Percentiles rank a stretch among this genome's conserved stretches.
Conservation (phyloP, 2,797 vertebrate genomes). For the Dromococcyx pavoninus region DNA sequence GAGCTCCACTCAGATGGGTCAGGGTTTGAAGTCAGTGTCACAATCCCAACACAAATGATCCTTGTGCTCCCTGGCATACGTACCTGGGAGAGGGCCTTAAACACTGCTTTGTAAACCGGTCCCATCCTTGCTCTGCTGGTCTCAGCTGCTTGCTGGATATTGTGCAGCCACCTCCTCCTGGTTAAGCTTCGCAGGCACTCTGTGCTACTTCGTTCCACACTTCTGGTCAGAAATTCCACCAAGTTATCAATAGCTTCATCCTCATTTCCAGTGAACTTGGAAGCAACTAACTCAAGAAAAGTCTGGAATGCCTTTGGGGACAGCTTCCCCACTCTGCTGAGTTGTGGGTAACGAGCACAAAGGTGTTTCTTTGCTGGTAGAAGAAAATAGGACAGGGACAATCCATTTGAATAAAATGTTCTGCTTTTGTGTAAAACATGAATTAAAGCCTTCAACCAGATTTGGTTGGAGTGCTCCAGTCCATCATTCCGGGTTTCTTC, state of each 20-base stretch:
- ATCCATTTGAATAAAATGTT: background rate
- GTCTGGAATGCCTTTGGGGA: conserved; percentile 69
- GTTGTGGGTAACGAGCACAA: conserved; percentile 42
- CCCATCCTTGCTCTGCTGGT: conserved; percentile 62
- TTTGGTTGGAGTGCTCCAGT: background rate
- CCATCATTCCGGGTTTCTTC: background rate
- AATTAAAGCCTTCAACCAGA: background rate
- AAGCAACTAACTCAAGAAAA: conserved; percentile 73
- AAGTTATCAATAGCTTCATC: conserved; percentile 66
- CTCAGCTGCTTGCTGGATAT: conserved; percentile 68
- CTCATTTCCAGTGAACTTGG: conserved; percentile 62
- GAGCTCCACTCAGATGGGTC: background rate
- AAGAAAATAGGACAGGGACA: background rate
- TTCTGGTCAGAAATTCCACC: conserved; percentile 72
- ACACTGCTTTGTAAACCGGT: conserved; percentile 70
- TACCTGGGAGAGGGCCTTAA: conserved; percentile 75
- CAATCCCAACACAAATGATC: background rate
- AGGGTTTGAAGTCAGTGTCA: background rate
- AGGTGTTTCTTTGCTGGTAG: conserved; percentile 72
- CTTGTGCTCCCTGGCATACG: background rate
- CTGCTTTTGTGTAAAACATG: background rate
- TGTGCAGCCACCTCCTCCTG: conserved; percentile 75
- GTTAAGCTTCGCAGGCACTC: conserved; percentile 47
- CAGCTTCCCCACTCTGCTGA: conserved; percentile 56
- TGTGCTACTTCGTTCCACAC: background rate